These are phyloP conservation scores for Epizoanthus illoricatus DNA, from an alignment of 92 coral and sea anemone species.

Conservation along the genomic window DNA sequence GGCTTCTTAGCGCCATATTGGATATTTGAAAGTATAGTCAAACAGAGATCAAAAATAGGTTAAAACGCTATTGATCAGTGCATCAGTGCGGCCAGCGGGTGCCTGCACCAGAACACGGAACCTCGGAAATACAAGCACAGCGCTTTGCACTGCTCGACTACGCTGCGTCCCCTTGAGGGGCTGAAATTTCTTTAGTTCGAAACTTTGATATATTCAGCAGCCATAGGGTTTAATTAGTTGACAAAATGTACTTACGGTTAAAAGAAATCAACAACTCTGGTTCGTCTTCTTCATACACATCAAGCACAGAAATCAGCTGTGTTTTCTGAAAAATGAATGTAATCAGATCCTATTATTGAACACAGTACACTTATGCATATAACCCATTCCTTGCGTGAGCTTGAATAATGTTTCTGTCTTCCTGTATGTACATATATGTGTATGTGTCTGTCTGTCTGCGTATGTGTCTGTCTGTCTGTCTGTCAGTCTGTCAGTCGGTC, in stretches of 20 bases:
- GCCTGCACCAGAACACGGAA: no score
- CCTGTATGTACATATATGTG: background rate
- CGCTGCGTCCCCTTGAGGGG: no score
- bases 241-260: slow-evolving; percentile 72
- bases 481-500: background rate
- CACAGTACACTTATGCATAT: background rate
- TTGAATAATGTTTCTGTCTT: background rate
- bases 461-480: background rate
- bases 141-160: no score
- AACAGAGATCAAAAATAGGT: no score
- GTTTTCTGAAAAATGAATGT: slow-evolving; percentile 66
- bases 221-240: background rate
- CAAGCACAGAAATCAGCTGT: slow-evolving; percentile 84
- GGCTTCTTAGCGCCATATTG: no score
- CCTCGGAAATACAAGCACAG: no score
- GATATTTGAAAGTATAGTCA: no score
- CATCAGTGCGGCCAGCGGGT: no score
- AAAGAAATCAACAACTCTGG: slow-evolving; percentile 84
- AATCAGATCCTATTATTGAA: no score
- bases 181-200: background rate
- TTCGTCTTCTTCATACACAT: slow-evolving; percentile 93
- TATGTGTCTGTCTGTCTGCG: background rate
- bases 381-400: background rate
- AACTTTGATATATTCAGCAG: background rate
- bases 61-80: no score